phyloP scores from a whole-genome alignment of 1,140 invertebrate species.

The Tribolium castaneum region DNA sequence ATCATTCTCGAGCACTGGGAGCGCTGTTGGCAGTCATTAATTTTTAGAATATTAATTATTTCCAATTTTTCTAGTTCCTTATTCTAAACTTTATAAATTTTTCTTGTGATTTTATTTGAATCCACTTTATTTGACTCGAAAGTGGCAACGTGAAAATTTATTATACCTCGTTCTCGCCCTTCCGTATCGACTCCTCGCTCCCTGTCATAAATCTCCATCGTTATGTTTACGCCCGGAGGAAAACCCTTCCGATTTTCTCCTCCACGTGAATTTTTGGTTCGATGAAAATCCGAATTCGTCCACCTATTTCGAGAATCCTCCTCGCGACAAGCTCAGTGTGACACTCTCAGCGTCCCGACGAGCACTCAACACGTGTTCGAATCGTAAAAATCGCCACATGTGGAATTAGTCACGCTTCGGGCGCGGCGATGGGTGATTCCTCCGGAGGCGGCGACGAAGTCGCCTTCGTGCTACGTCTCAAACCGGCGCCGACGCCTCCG shows the following conservation, averaged over 20 bases:
- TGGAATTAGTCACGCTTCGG: conserved; percentile 5
- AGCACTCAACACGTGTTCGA: neutral
- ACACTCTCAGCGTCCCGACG: neutral
- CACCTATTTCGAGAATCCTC: neutral
- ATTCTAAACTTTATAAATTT: no score
- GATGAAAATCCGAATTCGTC: neutral
- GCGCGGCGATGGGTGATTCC: neutral
- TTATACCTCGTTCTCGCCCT: no score
- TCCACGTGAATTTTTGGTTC: neutral
- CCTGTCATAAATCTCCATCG: no score
- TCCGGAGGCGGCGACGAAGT: conserved; percentile 46
- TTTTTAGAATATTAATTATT: neutral
- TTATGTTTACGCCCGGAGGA: no score
- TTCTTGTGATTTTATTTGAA: no score
- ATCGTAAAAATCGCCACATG: conserved; percentile 5
- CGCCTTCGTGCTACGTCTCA: conserved; percentile 51
- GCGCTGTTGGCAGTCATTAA: neutral
- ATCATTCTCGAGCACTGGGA: neutral
- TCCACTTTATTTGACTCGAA: no score
- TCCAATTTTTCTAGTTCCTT: no score
- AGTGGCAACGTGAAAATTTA: no score
- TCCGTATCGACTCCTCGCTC: no score
- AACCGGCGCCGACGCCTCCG: conserved; percentile 53
- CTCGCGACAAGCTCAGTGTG: neutral
- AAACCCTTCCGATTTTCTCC: neutral